These are phyloP conservation scores for Theodoxus fluviatilis DNA, from an alignment of 2,888 invertebrate genomes.

Conservation along the genomic window DNA sequence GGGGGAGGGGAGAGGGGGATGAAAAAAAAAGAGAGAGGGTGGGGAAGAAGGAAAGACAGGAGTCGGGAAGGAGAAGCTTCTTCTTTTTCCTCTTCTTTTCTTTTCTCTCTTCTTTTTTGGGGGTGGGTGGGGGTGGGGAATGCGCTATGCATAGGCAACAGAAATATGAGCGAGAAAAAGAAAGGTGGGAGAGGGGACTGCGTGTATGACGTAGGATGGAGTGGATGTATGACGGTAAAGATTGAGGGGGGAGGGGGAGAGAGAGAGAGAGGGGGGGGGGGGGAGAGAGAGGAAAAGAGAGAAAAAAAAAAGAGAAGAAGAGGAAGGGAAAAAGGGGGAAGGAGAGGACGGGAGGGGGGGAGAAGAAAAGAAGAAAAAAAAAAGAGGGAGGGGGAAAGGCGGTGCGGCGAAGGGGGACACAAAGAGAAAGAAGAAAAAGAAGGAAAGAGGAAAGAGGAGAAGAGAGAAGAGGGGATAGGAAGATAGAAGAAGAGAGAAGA, in stretches of 20 bases:
- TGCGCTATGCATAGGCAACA: neutral
- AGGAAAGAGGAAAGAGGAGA: neutral
- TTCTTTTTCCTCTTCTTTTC: no score
- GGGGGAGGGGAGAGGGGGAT: neutral
- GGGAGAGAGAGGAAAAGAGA: neutral
- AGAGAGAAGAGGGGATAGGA: neutral
- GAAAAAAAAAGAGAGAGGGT: neutral
- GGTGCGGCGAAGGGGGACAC: no score
- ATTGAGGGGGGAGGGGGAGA: neutral
- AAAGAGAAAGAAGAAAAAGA: conserved; percentile 6
- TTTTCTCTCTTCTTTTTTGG: no score
- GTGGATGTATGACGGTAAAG: neutral
- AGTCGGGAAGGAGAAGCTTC: neutral
- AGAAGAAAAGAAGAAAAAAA: neutral
- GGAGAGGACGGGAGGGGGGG: neutral
- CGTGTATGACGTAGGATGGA: neutral
- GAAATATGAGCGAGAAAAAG: conserved; percentile 2
- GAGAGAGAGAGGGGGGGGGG: neutral
- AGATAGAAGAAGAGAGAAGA: no score
- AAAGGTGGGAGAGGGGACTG: conserved; percentile 4
- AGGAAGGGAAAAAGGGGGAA: neutral
- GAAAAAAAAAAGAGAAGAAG: neutral
- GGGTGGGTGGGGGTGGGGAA: conserved; percentile 1
- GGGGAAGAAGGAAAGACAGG: neutral
- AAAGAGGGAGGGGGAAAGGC: neutral